Conservation (phyloP, 2,113 vertebrate species). For the Lucifuga dentata region DNA sequence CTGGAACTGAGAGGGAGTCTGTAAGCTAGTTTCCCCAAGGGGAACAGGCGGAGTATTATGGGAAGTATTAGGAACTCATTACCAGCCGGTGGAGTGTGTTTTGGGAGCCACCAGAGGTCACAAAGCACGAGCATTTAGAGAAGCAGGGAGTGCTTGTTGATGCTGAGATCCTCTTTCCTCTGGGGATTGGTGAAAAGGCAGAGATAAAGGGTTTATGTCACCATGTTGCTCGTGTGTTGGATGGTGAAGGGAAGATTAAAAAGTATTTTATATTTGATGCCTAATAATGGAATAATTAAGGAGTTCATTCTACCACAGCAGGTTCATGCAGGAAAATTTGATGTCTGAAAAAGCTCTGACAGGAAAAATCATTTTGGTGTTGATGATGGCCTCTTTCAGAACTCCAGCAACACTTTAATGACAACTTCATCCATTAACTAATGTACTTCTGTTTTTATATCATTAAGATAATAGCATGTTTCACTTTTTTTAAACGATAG, state of each 20-base stretch:
- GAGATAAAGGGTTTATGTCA: not conserved
- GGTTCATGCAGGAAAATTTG: too few species aligned
- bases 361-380: too few species aligned
- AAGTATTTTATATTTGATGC: too few species aligned
- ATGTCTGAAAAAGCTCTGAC: too few species aligned
- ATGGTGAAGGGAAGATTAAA: not conserved
- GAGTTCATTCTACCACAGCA: too few species aligned
- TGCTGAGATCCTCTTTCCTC: constrained; percentile 13
- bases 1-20: not conserved
- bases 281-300: too few species aligned
- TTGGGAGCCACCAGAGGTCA: constrained; percentile 39
- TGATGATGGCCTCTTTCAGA: too few species aligned
- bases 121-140: constrained; percentile 24
- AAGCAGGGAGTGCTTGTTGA: constrained; percentile 24
- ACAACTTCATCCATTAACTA: too few species aligned
- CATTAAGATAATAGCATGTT: not conserved
- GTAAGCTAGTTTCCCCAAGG: constrained; percentile 12
- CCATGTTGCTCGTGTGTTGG: not conserved
- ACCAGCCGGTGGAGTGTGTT: constrained; percentile 36
- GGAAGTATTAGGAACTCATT: constrained; percentile 45
- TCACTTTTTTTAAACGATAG: not conserved
- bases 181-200: not conserved
- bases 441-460: too few species aligned
- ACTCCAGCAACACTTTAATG: too few species aligned
- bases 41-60: constrained; percentile 19